Evolutionary conservation across 2,113 vertebrate species (phyloP).

Genomic region (Leucopternis melanops): DNA sequence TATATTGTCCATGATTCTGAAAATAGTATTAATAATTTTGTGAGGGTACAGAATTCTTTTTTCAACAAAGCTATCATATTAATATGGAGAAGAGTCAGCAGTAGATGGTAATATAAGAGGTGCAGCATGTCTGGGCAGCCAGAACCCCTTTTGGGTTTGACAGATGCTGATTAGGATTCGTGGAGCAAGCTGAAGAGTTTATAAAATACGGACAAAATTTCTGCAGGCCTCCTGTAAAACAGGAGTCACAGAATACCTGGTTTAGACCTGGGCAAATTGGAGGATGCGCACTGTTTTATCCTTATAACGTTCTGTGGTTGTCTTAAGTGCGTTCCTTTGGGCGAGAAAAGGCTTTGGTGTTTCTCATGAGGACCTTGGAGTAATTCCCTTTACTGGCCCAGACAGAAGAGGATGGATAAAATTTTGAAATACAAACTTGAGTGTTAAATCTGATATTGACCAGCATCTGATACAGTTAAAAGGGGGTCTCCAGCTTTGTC

Average conservation of each 20-base stretch:
- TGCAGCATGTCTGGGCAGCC: not conserved
- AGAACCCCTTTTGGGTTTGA: not conserved
- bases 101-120: not conserved
- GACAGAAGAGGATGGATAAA: not conserved
- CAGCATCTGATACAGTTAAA: not conserved
- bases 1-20: not conserved
- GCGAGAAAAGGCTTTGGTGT: not conserved
- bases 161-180: not conserved
- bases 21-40: not conserved
- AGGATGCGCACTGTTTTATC: not conserved
- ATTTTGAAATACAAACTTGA: not conserved
- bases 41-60: not conserved
- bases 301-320: not conserved
- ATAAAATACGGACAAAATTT: not conserved
- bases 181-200: not conserved
- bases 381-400: not conserved
- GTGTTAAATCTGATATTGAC: conserved; percentile 19
- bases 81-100: not conserved
- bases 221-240: not conserved
- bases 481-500: not conserved
- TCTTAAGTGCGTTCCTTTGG: not conserved
- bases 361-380: not conserved
- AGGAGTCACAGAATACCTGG: not conserved
- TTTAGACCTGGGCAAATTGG: not conserved
- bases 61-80: not conserved